Base-by-base conservation (phyloP, 2,888 invertebrate species). In the Osedax frankpressi region DNA sequence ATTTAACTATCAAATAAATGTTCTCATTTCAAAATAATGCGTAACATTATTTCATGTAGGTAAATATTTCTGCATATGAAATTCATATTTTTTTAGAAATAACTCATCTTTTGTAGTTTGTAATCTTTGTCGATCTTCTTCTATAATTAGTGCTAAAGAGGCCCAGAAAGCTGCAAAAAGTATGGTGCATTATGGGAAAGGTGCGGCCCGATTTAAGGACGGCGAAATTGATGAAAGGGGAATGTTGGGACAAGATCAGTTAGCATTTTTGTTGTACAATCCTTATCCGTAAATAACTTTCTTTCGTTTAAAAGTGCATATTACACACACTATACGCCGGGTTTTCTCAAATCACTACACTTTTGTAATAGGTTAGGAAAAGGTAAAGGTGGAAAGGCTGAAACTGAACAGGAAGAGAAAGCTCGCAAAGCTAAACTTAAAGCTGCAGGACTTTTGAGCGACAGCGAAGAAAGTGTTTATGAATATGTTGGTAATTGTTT, bases 171-270 rank as follows among this genome's bases (percentile, higher is more conserved):
- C 62, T 2, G 59, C 70, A 0, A 80, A 79, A 75, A 81, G 81
- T 65, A 82, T 82, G 81, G 82, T 82, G 28, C 79, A 79, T 3
- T 82, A 82, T 73, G 81, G 80, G 67, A 81, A 81, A 69, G 81
- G 81, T 0, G 75, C 78, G 3, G 78, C 78, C n/a, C 72, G 80
- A 14, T 75, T 76, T 3, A 74, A 76, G n/a, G 78, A 77, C 19
- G 76, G 75, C 25, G 77, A 78, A 65, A 75, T 74, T 3, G 82
- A 82, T 75, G 79, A 78, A 59, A 77, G 82, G 75, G 80, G 79
- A 62, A 76, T 78, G 3, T 76, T 81, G 14, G 76, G 78, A 0
- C 81, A 81, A 62, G 79, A 80, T 2, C 78, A 80, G 82, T 81
- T 76, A 75, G 80, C 78, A 26, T n/a, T n/a, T n/a, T n/a, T n/a